Conservation (phyloP, 1,140 invertebrate species). For the Pantala flavescens region DNA sequence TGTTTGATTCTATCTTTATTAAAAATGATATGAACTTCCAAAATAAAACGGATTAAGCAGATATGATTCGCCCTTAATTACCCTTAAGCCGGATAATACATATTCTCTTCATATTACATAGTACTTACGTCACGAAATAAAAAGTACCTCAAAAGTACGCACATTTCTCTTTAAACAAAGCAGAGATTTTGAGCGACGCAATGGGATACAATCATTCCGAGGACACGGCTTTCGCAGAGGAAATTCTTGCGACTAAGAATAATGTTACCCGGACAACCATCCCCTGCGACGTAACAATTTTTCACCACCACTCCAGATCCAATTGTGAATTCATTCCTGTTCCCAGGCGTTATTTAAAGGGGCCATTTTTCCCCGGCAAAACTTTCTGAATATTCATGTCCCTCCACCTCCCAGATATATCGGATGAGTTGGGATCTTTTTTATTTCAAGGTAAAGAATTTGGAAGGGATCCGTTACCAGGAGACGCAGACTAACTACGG, state of each 20-base stretch:
- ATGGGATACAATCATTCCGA: too few relatives aligned
- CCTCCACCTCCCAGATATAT: neutral
- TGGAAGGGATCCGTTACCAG: neutral
- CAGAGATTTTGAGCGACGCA: too few relatives aligned
- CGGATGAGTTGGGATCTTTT: neutral
- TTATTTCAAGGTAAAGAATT: neutral
- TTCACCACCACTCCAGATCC: slow-evolving; percentile 2
- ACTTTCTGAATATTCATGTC: slow-evolving; percentile 10
- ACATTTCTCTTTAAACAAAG: too few relatives aligned
- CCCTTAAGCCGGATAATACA: too few relatives aligned
- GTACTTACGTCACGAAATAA: too few relatives aligned
- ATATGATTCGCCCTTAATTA: too few relatives aligned
- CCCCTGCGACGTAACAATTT: neutral
- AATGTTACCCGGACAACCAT: neutral
- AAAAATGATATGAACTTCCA: too few relatives aligned
- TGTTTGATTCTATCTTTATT: too few relatives aligned
- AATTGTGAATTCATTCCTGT: slow-evolving; percentile 2
- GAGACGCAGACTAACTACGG: neutral
- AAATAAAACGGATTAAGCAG: too few relatives aligned
- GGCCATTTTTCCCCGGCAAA: slow-evolving; percentile 7
- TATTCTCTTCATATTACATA: too few relatives aligned
- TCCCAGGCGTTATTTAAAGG: neutral
- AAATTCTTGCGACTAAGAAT: neutral
- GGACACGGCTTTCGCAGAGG: neutral
- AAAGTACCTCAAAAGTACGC: too few relatives aligned